Base-by-base conservation (phyloP, 2,113 vertebrate species). In the Myiozetetes cayanensis region DNA sequence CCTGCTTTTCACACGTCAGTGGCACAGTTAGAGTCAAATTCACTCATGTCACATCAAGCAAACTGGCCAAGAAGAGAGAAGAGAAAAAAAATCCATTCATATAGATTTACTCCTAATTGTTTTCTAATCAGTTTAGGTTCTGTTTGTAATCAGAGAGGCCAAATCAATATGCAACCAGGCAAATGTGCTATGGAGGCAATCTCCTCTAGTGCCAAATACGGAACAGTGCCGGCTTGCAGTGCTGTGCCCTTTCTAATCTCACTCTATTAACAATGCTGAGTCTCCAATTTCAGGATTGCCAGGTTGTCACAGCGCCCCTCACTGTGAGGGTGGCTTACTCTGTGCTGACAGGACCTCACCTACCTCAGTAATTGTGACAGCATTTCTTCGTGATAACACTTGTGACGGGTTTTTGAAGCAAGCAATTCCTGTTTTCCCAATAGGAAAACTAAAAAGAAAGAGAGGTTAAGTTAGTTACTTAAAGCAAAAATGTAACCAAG, bases 91-190 rank as follows among this genome's bases (percentile, higher is more conserved):
- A 8, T 2, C 39, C 23, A 49, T 55, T 79, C 27, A 25, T 71
- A 87, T 39, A 31, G 61, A 74, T 89, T 90, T 71, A 31, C 35
- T 81, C 49, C 49, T 95, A 85, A 93, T 61, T 89, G 74, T 77
- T 94, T 92, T 94, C 62, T 87, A 89, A 92, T 93, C 49, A 62
- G 81, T 83, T 96, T 89, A 79, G 62, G 16, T 79, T 89, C 66
- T 8, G 6, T 90, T 56, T 84, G 39, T 62, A 85, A 76, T 76
- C 37, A 44, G 85, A 90, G 78, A 52, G 71, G 63, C 68, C 79
- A 83, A 90, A 90, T 79, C 85, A 83, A 75, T 85, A 85, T 44
- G 74, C 25, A 86, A 61, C 59, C 15, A 80, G 75, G 79, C 43
- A 88, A 90, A 84, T 74, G 28, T 94, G 90, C 91, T 31, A 21